Evolutionary conservation across 2,888 invertebrate species (phyloP).

Genomic region (Melanchra persicariae): DNA sequence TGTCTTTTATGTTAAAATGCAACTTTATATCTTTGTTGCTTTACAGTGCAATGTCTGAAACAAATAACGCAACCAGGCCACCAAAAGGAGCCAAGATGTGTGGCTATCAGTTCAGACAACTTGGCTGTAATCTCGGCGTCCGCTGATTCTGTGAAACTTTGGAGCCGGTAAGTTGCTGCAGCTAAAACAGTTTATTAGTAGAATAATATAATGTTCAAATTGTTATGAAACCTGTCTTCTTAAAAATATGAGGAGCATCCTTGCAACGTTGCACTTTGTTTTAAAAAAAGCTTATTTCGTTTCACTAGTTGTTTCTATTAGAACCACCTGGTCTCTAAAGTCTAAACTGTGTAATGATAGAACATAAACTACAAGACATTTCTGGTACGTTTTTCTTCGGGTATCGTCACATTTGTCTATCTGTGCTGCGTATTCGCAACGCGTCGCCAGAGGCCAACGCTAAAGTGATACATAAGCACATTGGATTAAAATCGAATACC

Average conservation of each 20-base stretch:
- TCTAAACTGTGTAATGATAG: too few species aligned
- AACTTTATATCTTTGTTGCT: not conserved
- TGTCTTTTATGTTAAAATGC: not conserved
- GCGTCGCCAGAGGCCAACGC: too few species aligned
- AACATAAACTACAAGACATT: too few species aligned
- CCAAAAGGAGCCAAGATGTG: slow-evolving; percentile 96
- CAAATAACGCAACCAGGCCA: slow-evolving; percentile 95
- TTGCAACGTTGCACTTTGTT: too few species aligned
- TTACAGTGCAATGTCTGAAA: slow-evolving; percentile 90
- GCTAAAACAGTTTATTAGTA: not conserved
- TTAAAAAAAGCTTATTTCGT: too few species aligned
- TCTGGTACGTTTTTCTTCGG: too few species aligned
- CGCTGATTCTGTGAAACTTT: slow-evolving; percentile 97
- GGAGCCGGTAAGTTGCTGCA: slow-evolving; percentile 94
- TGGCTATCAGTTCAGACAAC: slow-evolving; percentile 97
- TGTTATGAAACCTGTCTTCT: not conserved
- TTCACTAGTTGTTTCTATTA: too few species aligned
- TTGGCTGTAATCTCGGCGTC: slow-evolving; percentile 96
- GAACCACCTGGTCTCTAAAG: too few species aligned
- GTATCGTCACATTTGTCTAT: too few species aligned
- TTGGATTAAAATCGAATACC: not conserved
- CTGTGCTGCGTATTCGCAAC: too few species aligned
- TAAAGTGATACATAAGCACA: too few species aligned
- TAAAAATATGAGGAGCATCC: too few species aligned
- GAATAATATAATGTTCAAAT: not conserved